Evolutionary conservation across 2,888 invertebrate species (phyloP), one percentile per base, ranked within the genome.

Genomic region (Drosophila mayaguana): DNA sequence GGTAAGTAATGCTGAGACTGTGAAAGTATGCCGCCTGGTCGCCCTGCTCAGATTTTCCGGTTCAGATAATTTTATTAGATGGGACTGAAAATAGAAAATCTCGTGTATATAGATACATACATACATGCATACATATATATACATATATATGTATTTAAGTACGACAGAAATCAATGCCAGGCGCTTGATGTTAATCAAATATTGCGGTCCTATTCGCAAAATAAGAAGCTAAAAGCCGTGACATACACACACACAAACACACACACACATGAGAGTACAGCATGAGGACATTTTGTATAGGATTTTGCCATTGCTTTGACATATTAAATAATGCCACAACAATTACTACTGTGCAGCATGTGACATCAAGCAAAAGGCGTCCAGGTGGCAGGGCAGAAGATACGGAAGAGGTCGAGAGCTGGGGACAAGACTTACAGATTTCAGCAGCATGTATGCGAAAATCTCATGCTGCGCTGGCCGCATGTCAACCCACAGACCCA

Each of bases 291-390:
- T 69, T 72, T 80, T 80, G 75, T 85, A 75, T 69, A 61, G 88
- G 83, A 88, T 86, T 86, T 85, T 80, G 76, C 28, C 69, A 72
- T 75, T 84, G 79, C 88, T 84, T 84, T 89, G 89, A 89, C 83
- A 83, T 90, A 88, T 88, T 86, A 81, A 87, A 90, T 90, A 89
- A 89, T 90, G 85, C 84, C 83, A 81, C 83, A 90, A 88, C 85
- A 85, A 85, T 85, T 84, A 90, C 87, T 76, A 75, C 83, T 66
- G 77, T 76, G 70, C 71, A 75, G 78, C 76, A 69, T 73, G 66
- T 75, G 87, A 69, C 72, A 73, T 65, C 73, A 14, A 65, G 56
- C 48, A 73, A 34, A 43, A 48, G 14, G 28, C 36, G 36, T 42
- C 50, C 55, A 56, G 59, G 55, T 42, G 38, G 16, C 18, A 18